Conservation (phyloP, 2,113 vertebrate genomes). For the Indri indri region DNA sequence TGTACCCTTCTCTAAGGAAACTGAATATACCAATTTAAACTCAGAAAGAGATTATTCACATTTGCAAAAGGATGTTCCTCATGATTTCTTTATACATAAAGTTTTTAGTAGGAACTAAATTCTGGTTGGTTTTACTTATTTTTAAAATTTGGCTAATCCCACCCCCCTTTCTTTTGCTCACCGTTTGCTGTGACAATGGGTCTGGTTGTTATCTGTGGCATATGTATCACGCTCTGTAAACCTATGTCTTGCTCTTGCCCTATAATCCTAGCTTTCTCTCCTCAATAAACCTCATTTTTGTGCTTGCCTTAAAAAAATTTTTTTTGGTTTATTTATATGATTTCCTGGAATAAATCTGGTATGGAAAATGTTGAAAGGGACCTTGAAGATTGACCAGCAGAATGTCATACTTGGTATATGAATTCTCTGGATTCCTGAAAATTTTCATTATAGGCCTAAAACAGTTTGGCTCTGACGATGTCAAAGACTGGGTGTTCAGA, state of each 20-base stretch:
- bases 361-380: neutral
- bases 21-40: neutral
- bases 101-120: slow-evolving; percentile 42
- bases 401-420: neutral
- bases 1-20: neutral
- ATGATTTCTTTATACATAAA: neutral
- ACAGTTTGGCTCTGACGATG: neutral
- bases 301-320: too few relatives aligned
- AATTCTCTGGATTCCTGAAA: neutral
- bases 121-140: neutral
- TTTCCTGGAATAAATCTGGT: slow-evolving; percentile 27
- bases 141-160: neutral
- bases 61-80: neutral
- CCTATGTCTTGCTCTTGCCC: too few relatives aligned
- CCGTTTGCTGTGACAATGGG: too few relatives aligned
- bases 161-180: too few relatives aligned
- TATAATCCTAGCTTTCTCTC: too few relatives aligned
- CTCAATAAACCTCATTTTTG: too few relatives aligned
- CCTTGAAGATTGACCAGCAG: neutral
- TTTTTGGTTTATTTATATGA: neutral
- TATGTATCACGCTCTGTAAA: too few relatives aligned
- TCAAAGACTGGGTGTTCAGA: neutral
- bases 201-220: too few relatives aligned
- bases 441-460: neutral
- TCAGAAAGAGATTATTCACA: slow-evolving; percentile 7